Evolutionary conservation across 1,140 invertebrate species (phyloP).

Genomic region (Chymomyza costata): DNA sequence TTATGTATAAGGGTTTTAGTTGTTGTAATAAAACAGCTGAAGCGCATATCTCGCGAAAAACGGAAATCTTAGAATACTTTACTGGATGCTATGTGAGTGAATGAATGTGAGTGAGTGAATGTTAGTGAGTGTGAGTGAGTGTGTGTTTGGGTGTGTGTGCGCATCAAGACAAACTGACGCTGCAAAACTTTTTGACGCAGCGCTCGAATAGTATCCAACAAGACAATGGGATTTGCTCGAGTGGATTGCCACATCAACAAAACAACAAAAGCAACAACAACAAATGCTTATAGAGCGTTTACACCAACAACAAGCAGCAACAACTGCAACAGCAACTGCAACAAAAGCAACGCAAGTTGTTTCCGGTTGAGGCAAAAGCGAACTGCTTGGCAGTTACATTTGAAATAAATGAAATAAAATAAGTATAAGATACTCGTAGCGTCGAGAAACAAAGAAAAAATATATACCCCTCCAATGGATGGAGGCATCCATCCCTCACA

Average conservation of each 20-base stretch:
- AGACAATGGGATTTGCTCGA: slow-evolving; percentile 34
- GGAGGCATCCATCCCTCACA: no score
- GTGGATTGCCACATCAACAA: slow-evolving; percentile 16
- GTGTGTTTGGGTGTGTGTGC: slow-evolving; percentile 8
- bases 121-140: no score
- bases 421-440: no score
- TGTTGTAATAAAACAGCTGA: slow-evolving; percentile 43
- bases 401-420: slow-evolving; percentile 47
- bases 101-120: no score
- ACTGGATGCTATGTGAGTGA: slow-evolving; percentile 45
- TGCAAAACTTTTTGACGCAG: slow-evolving; percentile 16
- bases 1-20: slow-evolving; percentile 1
- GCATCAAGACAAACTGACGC: slow-evolving; percentile 32
- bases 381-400: slow-evolving; percentile 20
- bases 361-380: no score
- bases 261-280: slow-evolving; percentile 1
- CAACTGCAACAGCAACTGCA: no score
- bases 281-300: no score
- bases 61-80: slow-evolving; percentile 64
- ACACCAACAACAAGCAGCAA: slow-evolving; percentile 5
- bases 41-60: no score
- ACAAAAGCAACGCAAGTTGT: no score
- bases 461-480: no score
- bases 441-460: no score
- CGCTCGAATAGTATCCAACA: slow-evolving; percentile 33